Percentiles rank a stretch among this genome's conserved stretches.
These are phyloP conservation scores for Geodia barretti DNA, from an alignment of 37 sponge, comb jelly and placozoan genomes.

Conservation along the genomic window DNA sequence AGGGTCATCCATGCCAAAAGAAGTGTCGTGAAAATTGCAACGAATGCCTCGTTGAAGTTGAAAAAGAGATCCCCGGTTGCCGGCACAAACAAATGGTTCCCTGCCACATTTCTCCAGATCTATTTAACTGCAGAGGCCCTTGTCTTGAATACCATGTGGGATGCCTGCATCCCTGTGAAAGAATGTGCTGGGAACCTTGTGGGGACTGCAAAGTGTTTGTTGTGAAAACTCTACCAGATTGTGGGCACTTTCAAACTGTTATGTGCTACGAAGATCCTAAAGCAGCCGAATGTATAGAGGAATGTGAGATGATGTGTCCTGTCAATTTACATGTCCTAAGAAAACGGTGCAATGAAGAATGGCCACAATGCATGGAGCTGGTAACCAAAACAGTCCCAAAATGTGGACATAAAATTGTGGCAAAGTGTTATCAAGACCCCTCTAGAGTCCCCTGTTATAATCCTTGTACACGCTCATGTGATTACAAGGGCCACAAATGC, in stretches of 20 bases:
- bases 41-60: too few species aligned
- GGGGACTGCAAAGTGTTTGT: conserved; percentile 30
- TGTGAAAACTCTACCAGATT: conserved; percentile 23
- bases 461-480: conserved; percentile 33
- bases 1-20: conserved; percentile 9
- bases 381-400: conserved; percentile 14
- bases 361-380: neutral
- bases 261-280: conserved; percentile 17
- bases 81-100: too few species aligned
- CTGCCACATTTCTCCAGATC: too few species aligned
- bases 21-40: conserved; percentile 26
- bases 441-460: conserved; percentile 27
- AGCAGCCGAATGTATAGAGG: too few species aligned
- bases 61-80: too few species aligned
- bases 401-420: conserved; percentile 48
- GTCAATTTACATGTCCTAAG: neutral
- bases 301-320: too few species aligned
- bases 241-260: conserved; percentile 40
- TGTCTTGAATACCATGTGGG: conserved; percentile 19
- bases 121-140: conserved; percentile 9
- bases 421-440: conserved; percentile 48
- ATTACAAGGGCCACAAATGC: neutral
- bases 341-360: neutral
- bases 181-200: too few species aligned
- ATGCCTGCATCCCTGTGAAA: too few species aligned